phyloP scores from a whole-genome alignment of 2,888 invertebrate genomes.

The Eurytoma californica region DNA sequence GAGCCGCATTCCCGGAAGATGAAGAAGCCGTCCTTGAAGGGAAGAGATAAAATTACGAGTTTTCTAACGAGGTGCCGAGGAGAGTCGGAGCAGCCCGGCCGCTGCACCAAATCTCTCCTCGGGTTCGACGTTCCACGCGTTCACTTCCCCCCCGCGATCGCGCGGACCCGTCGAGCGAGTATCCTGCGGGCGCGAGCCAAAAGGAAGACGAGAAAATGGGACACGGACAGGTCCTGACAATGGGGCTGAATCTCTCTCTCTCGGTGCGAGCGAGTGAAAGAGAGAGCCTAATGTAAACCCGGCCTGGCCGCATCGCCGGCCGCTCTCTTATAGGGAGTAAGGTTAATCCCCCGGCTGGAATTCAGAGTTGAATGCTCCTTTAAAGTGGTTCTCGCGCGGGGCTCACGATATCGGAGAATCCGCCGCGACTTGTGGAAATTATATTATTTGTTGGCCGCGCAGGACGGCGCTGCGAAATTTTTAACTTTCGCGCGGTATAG shows the following conservation, averaged over 20 bases:
- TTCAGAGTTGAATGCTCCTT: conserved; percentile 54
- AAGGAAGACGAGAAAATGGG: conserved; percentile 54
- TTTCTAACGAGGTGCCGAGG: too few species aligned
- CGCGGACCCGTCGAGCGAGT: conserved; percentile 46
- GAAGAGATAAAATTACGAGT: too few species aligned
- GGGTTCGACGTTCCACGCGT: conserved; percentile 41
- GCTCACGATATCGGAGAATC: too few species aligned
- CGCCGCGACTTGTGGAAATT: too few species aligned
- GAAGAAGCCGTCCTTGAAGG: too few species aligned
- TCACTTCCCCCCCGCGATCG: conserved; percentile 4
- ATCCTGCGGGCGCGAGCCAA: conserved; percentile 35
- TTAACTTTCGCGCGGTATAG: too few species aligned
- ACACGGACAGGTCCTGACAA: conserved; percentile 52
- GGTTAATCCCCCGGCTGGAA: conserved; percentile 54
- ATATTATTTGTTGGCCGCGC: too few species aligned
- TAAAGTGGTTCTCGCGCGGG: too few species aligned
- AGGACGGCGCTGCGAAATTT: too few species aligned
- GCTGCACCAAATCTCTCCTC: not conserved
- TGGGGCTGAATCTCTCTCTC: conserved; percentile 40
- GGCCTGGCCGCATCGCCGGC: not conserved
- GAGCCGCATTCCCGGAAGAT: too few species aligned
- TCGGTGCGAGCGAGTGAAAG: too few species aligned
- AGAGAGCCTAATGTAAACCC: conserved; percentile 36
- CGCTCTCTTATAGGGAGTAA: conserved; percentile 6
- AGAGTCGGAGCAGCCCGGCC: too few species aligned